Conservation (phyloP, 2,797 vertebrate genomes). For the Picus viridis region DNA sequence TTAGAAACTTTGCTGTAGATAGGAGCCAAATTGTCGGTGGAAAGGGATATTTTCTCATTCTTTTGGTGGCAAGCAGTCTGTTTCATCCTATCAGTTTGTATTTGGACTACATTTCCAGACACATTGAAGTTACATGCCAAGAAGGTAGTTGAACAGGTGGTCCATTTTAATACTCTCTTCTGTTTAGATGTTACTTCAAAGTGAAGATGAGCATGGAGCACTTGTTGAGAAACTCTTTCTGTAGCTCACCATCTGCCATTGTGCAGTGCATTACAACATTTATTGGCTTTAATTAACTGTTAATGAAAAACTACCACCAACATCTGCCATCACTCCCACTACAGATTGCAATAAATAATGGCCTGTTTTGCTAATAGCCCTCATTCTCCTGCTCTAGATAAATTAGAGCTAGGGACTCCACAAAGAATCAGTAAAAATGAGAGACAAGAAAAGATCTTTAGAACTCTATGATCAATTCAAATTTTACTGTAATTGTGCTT, state of each 20-base stretch:
- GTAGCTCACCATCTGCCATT: background rate
- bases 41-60: background rate
- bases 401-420: background rate
- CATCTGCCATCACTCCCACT: conserved; percentile 56
- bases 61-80: background rate
- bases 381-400: background rate
- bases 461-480: background rate
- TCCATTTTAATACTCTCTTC: background rate
- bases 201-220: background rate
- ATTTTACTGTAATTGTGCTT: background rate
- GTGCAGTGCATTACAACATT: background rate
- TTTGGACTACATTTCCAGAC: conserved; percentile 1
- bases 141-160: background rate
- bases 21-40: background rate
- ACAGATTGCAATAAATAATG: conserved; percentile 46
- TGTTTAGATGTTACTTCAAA: background rate
- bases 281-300: conserved; percentile 27
- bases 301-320: conserved; percentile 51
- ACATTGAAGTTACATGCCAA: background rate
- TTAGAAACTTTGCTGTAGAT: background rate
- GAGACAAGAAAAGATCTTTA: background rate
- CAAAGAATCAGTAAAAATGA: background rate
- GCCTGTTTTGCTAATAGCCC: background rate
- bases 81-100: background rate
- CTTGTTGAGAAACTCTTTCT: background rate